Evolutionary conservation across 2,113 vertebrate genomes (phyloP).

Genomic region (Megaceryle maxima): DNA sequence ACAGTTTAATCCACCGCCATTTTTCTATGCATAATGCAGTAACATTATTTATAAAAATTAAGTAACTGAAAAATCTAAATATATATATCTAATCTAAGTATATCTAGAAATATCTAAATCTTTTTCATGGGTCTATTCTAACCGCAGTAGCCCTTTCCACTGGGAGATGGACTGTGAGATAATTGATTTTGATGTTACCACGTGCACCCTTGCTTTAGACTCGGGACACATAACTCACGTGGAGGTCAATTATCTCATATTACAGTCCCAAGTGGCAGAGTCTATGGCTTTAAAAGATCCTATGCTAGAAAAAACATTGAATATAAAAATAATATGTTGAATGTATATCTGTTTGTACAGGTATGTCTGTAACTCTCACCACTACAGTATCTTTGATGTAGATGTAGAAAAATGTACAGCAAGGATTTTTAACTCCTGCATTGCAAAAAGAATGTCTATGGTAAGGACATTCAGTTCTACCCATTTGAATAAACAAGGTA

Average conservation of each 20-base stretch:
- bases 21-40: background rate
- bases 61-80: background rate
- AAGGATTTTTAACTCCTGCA: background rate
- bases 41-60: slow-evolving; percentile 18
- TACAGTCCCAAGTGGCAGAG: slow-evolving; percentile 28
- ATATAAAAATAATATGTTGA: background rate
- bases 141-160: background rate
- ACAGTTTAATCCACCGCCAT: background rate
- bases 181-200: slow-evolving; percentile 49
- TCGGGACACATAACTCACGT: slow-evolving; percentile 50
- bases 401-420: background rate
- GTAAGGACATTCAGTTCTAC: background rate
- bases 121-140: slow-evolving; percentile 19
- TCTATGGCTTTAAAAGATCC: slow-evolving; percentile 22
- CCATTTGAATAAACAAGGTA: background rate
- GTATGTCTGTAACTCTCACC: background rate
- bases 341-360: background rate
- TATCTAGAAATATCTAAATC: slow-evolving; percentile 21
- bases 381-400: background rate
- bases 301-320: background rate
- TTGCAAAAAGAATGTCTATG: background rate
- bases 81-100: background rate
- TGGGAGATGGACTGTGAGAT: slow-evolving; percentile 15
- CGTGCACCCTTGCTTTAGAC: slow-evolving; percentile 43
- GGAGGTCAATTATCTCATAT: slow-evolving; percentile 56